A percentile compares a stretch with the other conserved stretches of the same genome.
Evolutionary conservation across 1,140 invertebrate species (phyloP).

Genomic region (Oreohelix idahoensis): DNA sequence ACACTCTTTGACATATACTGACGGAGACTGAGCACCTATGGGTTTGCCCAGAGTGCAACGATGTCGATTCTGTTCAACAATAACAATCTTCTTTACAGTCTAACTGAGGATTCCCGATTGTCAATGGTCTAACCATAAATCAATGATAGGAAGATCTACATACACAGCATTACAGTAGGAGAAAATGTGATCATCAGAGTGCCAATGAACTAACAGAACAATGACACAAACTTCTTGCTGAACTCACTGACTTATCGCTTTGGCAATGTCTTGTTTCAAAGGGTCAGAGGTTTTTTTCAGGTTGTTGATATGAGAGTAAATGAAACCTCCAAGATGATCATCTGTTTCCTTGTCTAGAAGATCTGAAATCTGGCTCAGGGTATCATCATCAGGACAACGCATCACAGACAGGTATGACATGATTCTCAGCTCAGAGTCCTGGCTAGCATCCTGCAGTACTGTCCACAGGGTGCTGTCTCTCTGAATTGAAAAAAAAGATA

Average conservation of each 20-base stretch:
- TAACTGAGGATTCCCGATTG: too few species aligned
- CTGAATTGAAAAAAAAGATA: slow-evolving; percentile 50
- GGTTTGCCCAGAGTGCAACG: too few species aligned
- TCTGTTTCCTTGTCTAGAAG: slow-evolving; percentile 20
- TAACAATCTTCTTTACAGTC: too few species aligned
- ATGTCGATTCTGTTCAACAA: too few species aligned
- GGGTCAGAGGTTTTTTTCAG: slow-evolving; percentile 88
- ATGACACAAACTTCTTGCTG: neutral
- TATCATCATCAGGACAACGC: slow-evolving; percentile 86
- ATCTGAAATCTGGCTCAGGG: slow-evolving; percentile 80
- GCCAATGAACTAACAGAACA: too few species aligned
- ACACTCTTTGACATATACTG: too few species aligned
- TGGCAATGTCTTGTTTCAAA: slow-evolving; percentile 86
- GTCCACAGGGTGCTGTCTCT: slow-evolving; percentile 77
- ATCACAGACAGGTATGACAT: slow-evolving; percentile 90
- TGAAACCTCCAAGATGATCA: slow-evolving; percentile 92
- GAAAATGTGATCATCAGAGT: too few species aligned
- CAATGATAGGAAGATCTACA: too few species aligned
- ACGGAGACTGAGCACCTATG: too few species aligned
- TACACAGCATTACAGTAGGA: too few species aligned
- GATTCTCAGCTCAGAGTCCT: slow-evolving; percentile 89
- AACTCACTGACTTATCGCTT: slow-evolving; percentile 81
- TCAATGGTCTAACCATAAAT: too few species aligned
- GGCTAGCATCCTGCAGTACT: slow-evolving; percentile 79
- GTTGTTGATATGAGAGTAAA: slow-evolving; percentile 93